Base-by-base conservation (phyloP, 2,797 vertebrate genomes). In the Todus mexicanus region DNA sequence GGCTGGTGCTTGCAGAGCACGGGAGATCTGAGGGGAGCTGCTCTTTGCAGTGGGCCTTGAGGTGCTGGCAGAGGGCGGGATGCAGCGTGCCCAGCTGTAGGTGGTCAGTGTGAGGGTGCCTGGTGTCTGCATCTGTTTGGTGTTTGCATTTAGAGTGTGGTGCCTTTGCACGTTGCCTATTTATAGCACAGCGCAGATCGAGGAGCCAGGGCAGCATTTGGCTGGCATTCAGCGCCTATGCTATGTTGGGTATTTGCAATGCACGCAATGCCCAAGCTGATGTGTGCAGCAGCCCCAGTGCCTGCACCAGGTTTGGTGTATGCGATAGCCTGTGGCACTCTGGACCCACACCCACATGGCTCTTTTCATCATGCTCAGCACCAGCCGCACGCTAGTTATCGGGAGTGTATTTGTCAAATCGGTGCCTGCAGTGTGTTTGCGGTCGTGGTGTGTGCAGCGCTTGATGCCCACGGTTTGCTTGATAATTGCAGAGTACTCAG, bases 401-500 rank as follows among this genome's bases (percentile, higher is more conserved):
- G 61, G 63, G 53, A 89, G 65, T 40, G 25, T n/a, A 25, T 94
- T 94, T 92, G 79, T 94, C 92, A 92, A 93, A 91, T 93, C 87
- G 76, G 87, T 84, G 82, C 96, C 95, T 92, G 92, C 92, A 18
- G 93, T 47, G 91, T 89, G 79, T 95, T 95, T 93, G 66, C 18
- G 11, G 35, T 87, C 22, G 1, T 26, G 81, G 79, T 50, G 72
- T 50, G 70, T 37, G 20, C 47, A n/a, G 82, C 0, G 9, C 79
- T 87, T 38, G 72, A 83, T 95, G 89, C 94, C 89, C 92, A 86
- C 22, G 3, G 91, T 85, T 93, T 85, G 76, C 65, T 72, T 95
- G 87, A 89, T 95, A 93, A 96, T 94, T 95, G 91, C 82, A 63
- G 75, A 95, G 93, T 84, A 84, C 82, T 95, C 82, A 66, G 72